These are phyloP conservation scores for Diachasma alloeum DNA, from an alignment of 1,140 invertebrate genomes.

Conservation along the genomic window DNA sequence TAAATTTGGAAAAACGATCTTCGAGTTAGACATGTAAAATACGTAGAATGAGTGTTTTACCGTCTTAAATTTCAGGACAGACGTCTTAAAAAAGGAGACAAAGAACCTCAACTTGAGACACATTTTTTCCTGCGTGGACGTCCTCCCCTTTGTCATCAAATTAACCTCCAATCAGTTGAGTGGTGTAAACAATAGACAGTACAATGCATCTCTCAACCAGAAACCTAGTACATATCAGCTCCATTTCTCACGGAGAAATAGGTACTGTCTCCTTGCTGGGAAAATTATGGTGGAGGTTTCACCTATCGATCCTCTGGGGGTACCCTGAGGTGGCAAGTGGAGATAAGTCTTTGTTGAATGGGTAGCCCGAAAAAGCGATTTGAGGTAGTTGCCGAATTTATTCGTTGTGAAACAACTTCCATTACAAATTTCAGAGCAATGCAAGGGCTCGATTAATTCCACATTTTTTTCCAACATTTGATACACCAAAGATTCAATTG, in stretches of 20 bases:
- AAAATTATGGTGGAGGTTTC: neutral
- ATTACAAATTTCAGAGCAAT: too few relatives aligned
- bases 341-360: too few relatives aligned
- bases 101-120: neutral
- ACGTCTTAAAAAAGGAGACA: neutral
- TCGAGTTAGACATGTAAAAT: too few relatives aligned
- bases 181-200: neutral
- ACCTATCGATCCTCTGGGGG: neutral
- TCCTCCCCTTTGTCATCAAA: neutral
- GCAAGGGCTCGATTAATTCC: too few relatives aligned
- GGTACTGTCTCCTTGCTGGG: neutral
- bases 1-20: too few relatives aligned
- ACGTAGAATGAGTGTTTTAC: too few relatives aligned
- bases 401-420: too few relatives aligned
- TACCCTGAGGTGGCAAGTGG: neutral
- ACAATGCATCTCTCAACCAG: neutral
- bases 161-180: neutral
- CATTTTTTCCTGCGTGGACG: neutral
- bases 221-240: neutral
- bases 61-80: too few relatives aligned
- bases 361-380: too few relatives aligned
- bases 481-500: too few relatives aligned
- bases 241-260: neutral
- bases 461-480: too few relatives aligned
- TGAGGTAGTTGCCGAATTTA: too few relatives aligned